Evolutionary conservation across 2,888 invertebrate species (phyloP).

Genomic region (Hedychridium roseum): DNA sequence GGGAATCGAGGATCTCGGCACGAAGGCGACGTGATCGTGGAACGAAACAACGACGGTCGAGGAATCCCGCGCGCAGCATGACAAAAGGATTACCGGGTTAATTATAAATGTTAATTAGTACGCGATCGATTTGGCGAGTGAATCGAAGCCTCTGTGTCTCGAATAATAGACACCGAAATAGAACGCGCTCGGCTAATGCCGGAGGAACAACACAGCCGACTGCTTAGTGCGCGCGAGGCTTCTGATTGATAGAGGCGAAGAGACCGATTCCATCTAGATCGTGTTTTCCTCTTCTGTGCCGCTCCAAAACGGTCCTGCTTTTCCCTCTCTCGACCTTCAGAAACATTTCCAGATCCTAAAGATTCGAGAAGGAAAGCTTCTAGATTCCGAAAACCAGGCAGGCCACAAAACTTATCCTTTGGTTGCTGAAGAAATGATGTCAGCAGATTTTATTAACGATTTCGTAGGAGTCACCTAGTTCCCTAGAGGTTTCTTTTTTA

Average conservation of each 20-base stretch:
- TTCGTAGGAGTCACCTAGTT: too few species aligned
- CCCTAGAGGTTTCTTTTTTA: too few species aligned
- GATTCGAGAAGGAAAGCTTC: neutral
- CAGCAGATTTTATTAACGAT: too few species aligned
- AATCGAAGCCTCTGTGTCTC: conserved; percentile 51
- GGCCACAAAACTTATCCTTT: neutral
- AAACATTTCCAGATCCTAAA: neutral
- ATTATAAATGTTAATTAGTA: conserved; percentile 64
- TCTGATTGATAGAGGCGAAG: conserved; percentile 45
- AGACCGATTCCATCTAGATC: conserved; percentile 1
- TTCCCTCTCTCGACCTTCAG: too few species aligned
- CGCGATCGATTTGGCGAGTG: conserved; percentile 63
- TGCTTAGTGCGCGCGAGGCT: conserved; percentile 46
- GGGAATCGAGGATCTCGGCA: too few species aligned
- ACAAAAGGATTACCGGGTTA: conserved; percentile 48
- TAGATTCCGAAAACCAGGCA: neutral
- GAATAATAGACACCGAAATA: conserved; percentile 62
- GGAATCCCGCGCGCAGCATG: conserved; percentile 26
- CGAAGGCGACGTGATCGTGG: too few species aligned
- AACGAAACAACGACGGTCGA: too few species aligned
- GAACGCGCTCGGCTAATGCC: conserved; percentile 45
- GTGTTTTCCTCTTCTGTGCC: conserved; percentile 4
- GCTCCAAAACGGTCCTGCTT: too few species aligned
- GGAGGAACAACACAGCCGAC: conserved; percentile 40
- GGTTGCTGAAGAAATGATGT: neutral